Base-by-base conservation (phyloP, 2,888 invertebrate genomes). In the Cylindroiulus punctatus region DNA sequence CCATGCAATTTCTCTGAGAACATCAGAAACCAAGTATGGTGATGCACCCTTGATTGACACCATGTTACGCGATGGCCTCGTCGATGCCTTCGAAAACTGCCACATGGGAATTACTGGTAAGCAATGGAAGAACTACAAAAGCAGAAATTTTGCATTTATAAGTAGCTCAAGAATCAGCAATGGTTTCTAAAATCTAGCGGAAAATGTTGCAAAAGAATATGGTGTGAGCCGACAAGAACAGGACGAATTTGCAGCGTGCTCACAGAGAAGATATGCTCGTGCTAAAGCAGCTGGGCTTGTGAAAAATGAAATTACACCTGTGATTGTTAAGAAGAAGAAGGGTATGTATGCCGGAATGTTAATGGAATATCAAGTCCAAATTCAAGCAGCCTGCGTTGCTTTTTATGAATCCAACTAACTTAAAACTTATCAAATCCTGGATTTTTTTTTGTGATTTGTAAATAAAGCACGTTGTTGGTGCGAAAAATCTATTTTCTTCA, bases 31-130 rank as follows among this genome's bases (percentile, higher is more conserved):
- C 4, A 95, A 94, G 92, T 92, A 95, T 91, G 96, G 96, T 5
- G 91, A 94, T 88, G 91, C 92, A 7, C 91, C 91, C 40, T 89
- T 96, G 88, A 89, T 92, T 4, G 96, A 96, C 90, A 93, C 94
- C 0, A 92, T 96, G 92, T 86, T 95, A 0, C 88, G 89, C 52
- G 95, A 95, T 91, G 95, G 95, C 0, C 92, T 96, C 14, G 95
- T 93, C 0, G 96, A 96, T 92, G 94, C 95, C 10, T 95, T 95
- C 90, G 89, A 93, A 88, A 92, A 93, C 87, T 93, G 94, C 87
- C 95, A 95, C 89, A 96, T 96, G 96, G 96, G 96, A 85, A 91
- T 94, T 42, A 96, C 96, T 88, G 94, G 94, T 94, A 90, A 88
- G 88, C 12, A 30, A 81, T 32, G 1, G 26, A 81, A 81, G 14